Percentiles rank a stretch among this genome's conserved stretches.
These are phyloP conservation scores for Anoplolepis gracilipes DNA, from an alignment of 1,140 invertebrate species.

Conservation along the genomic window DNA sequence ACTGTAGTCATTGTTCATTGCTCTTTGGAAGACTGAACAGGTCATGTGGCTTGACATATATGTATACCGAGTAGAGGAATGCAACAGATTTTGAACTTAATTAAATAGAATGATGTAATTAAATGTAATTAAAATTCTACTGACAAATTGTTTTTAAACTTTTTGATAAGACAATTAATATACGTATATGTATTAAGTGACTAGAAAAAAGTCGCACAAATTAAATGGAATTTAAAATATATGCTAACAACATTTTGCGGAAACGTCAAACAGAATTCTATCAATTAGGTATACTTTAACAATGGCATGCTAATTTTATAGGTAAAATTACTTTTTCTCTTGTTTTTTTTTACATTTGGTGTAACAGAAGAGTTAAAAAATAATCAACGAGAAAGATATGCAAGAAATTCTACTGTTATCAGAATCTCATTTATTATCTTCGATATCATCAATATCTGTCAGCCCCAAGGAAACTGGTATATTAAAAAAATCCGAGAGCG, in stretches of 20 bases:
- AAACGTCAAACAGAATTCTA: too few relatives aligned
- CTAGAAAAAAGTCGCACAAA: background rate
- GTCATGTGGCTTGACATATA: background rate
- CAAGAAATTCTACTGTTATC: slow-evolving; percentile 22
- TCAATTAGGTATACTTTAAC: too few relatives aligned
- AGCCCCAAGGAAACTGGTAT: background rate
- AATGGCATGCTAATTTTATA: too few relatives aligned
- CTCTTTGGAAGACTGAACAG: background rate
- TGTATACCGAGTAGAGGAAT: background rate
- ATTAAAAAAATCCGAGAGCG: background rate
- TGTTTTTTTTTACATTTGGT: background rate
- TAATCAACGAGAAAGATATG: slow-evolving; percentile 32
- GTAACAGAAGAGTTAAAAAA: background rate
- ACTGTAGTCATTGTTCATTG: background rate
- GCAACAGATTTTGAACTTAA: background rate
- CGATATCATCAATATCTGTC: slow-evolving; percentile 40
- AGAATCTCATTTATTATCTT: slow-evolving; percentile 41
- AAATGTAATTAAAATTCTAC: background rate
- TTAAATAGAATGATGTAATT: background rate
- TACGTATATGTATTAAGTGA: too few relatives aligned
- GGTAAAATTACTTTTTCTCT: background rate
- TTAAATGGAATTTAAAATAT: too few relatives aligned
- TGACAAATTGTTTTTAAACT: background rate
- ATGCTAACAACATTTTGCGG: too few relatives aligned
- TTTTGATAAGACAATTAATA: background rate